A percentile compares a stretch with the other conserved stretches of the same genome.
phyloP scores from a whole-genome alignment of 1,140 invertebrate species.

The Diabrotica virgifera region DNA sequence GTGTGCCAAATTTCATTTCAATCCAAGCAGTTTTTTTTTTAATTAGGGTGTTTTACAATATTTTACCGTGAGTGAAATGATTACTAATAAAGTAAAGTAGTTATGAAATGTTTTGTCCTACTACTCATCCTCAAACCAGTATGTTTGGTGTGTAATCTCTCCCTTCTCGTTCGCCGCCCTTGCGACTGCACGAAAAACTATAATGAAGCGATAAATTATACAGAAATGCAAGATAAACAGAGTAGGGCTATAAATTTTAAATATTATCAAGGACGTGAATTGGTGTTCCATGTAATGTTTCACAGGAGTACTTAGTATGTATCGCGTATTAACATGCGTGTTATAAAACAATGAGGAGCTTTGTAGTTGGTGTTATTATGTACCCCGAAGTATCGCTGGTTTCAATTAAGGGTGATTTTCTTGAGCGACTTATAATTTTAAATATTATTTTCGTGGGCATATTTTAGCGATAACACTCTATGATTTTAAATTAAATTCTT shows the following conservation, averaged over 20 bases:
- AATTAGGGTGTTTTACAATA: no score
- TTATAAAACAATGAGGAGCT: slow-evolving; percentile 12
- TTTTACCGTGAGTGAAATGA: no score
- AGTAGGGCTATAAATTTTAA: slow-evolving; percentile 17
- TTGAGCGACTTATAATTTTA: neutral
- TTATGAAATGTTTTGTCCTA: no score
- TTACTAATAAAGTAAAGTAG: no score
- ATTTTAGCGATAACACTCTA: no score
- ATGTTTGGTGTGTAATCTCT: neutral
- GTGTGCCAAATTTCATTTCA: no score
- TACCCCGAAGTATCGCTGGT: slow-evolving; percentile 2
- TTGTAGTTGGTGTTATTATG: slow-evolving; percentile 1
- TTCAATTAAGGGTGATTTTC: slow-evolving; percentile 12
- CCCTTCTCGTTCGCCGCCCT: neutral
- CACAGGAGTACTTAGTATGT: slow-evolving; percentile 11
- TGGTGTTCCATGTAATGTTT: slow-evolving; percentile 14
- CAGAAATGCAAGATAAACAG: slow-evolving; percentile 17
- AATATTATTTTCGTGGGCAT: no score
- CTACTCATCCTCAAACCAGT: no score
- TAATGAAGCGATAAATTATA: slow-evolving; percentile 22
- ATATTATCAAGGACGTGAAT: slow-evolving; percentile 21
- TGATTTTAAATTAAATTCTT: no score
- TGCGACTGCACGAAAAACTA: slow-evolving; percentile 14
- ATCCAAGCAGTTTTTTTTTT: no score
- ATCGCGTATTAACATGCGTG: slow-evolving; percentile 17